Evolutionary conservation across 1,140 invertebrate species (phyloP), one percentile per base, ranked within the genome.

Genomic region (Zaprionus ghesquierei): DNA sequence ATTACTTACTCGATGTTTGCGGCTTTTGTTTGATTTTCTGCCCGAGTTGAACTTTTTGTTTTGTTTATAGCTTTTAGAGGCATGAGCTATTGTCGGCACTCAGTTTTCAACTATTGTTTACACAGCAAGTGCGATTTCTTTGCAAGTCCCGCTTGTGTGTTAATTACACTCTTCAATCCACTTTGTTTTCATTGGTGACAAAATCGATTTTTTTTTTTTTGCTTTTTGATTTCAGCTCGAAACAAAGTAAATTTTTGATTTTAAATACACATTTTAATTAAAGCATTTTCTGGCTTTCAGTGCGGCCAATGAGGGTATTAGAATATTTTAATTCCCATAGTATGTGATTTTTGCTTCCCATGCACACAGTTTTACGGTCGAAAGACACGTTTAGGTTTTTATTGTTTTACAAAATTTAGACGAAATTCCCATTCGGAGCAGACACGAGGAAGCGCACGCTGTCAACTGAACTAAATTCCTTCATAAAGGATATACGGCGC

Each of bases 401-500:
- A 15, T 41, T 41, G 15, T 46, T 71, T 79, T 27, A 41, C 35
- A 60, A n/a, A 61, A 68, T 60, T 78, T 31, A 58, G 74, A 74
- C 49, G 41, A 87, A 71, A 63, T 76, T 41, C 69, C 23, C 68
- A 69, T 22, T 33, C 50, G 35, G 71, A 69, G 69, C 63, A 73
- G 60, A 78, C 79, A 81, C 78, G 70, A 76, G 75, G 69, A 76
- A 71, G 75, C 75, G 79, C 79, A 82, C 79, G 84, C 84, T 82
- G 79, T 79, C 82, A 86, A 87, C 82, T 86, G 82, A 79, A 87
- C 84, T 77, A 89, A 89, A 87, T 87, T 87, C 82, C 84, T 81
- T 82, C 70, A 89, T 73, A 82, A 69, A 74, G 71, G 73, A 68
- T 70, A 69, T 60, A 63, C 58, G 41, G 66, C 50, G 35, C 41